Base-by-base conservation (phyloP, 2,797 vertebrate species). In the Vespertilio murinus region DNA sequence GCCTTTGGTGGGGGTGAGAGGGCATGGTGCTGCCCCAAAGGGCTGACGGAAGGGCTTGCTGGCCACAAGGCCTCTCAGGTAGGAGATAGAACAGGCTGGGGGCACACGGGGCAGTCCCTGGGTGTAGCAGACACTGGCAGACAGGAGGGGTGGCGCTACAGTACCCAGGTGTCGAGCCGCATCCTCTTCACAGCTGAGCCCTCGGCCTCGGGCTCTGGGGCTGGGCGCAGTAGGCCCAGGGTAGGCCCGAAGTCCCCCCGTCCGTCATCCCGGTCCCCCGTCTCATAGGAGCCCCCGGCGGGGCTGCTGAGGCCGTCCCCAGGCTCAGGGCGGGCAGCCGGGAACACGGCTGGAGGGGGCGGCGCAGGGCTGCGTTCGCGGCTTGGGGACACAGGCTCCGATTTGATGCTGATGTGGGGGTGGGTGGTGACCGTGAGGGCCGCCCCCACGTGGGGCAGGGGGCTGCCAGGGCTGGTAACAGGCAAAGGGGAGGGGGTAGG, bases 361-460 rank as follows among this genome's bases (percentile, higher is more conserved):
- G 98, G 98, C 59, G 97, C 98, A 0, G 99, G 99, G 98, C 98
- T 99, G 96, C 99, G 98, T 93, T 99, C 99, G 0, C 99, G 99
- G 97, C 99, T 99, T 4, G 99, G 99, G 0, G 99, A 99, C 91
- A 99, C 98, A 0, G 99, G 99, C 95, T 99, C 99, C 0, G 99
- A 99, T 98, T 99, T 99, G 98, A 99, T 99, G 98, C 98, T 99
- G 98, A 99, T 95, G 97, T 99, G 98, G 90, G 99, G 99, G 98
- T 99, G 99, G 83, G 99, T 99, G 98, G 99, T 99, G 98, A 99
- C 98, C 0, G 99, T 99, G 98, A 99, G 98, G 2, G 99, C 98
- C 5, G 99, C 98, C 82, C 99, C 97, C 96, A 98, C 98, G 49
- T 99, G 99, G 94, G 99, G 98, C 80, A 99, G 97, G 89, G 99